phyloP scores from a whole-genome alignment of 2,797 vertebrate species.

The Amphiprion clarkii region DNA sequence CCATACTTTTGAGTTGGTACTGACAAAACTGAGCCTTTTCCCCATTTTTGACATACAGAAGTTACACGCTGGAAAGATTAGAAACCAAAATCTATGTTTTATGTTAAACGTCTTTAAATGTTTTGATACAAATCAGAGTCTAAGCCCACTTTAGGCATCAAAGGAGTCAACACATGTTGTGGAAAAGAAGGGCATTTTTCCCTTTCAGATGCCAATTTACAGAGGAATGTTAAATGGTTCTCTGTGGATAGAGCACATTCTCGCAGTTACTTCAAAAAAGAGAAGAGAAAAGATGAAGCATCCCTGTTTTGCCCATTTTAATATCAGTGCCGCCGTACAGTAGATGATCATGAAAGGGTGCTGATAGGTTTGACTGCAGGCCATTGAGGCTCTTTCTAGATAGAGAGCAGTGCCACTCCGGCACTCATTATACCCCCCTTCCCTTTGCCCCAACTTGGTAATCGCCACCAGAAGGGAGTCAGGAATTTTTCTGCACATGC shows the following conservation, averaged over 20 bases:
- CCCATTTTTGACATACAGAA: conserved; percentile 26
- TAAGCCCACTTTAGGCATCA: conserved; percentile 59
- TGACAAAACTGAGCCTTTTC: conserved; percentile 50
- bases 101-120: conserved; percentile 54
- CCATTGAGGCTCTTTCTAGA: conserved; percentile 66
- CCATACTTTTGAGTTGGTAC: conserved; percentile 83
- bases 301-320: conserved; percentile 51
- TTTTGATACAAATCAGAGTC: conserved; percentile 61
- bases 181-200: conserved; percentile 40
- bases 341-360: conserved; percentile 80
- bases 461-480: conserved; percentile 82
- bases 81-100: conserved; percentile 42
- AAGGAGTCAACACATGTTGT: conserved; percentile 63
- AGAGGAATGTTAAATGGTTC: conserved; percentile 69
- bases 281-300: conserved; percentile 49
- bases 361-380: conserved; percentile 75
- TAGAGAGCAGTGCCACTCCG: conserved; percentile 75
- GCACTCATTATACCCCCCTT: conserved; percentile 71
- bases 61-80: conserved; percentile 53
- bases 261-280: conserved; percentile 34
- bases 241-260: conserved; percentile 55
- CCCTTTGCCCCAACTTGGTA: conserved; percentile 65
- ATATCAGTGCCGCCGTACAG: conserved; percentile 67
- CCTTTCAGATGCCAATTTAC: conserved; percentile 62
- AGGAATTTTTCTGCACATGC: conserved; percentile 81